phyloP scores from a whole-genome alignment of 2,888 invertebrate genomes.

The Synergus japonicus region DNA sequence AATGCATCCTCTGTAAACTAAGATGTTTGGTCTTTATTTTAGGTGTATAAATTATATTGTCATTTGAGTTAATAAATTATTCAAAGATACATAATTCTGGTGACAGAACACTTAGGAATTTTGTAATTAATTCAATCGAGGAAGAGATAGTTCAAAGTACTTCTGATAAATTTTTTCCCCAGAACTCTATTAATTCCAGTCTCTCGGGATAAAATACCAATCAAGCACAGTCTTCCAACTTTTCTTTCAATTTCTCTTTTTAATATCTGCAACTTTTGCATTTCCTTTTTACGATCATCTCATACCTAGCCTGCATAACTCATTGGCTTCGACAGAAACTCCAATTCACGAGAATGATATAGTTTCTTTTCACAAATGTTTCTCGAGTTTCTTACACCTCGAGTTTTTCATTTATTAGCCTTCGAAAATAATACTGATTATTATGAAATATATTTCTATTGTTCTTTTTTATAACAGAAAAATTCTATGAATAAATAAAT shows the following conservation, averaged over 20 bases:
- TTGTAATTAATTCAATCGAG: neutral
- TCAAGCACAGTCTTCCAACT: neutral
- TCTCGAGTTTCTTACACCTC: too few relatives aligned
- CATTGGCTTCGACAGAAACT: neutral
- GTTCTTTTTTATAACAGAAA: neutral
- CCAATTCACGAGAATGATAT: neutral
- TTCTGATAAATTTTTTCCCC: neutral
- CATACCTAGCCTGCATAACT: slow-evolving; percentile 1
- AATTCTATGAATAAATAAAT: neutral
- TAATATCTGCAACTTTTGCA: slow-evolving; percentile 1
- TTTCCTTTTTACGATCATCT: slow-evolving; percentile 2
- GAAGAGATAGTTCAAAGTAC: slow-evolving; percentile 1
- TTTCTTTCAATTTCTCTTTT: neutral
- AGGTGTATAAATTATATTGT: neutral
- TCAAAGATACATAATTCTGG: neutral
- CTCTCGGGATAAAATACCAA: slow-evolving; percentile 7
- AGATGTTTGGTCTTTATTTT: neutral
- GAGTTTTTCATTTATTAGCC: neutral
- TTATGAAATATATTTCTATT: neutral
- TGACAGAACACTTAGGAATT: neutral
- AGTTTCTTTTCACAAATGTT: neutral
- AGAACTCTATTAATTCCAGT: neutral
- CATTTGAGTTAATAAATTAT: neutral
- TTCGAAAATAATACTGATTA: neutral
- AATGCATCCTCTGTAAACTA: neutral